Percentiles rank a stretch among this genome's conserved stretches.
phyloP scores from a whole-genome alignment of 1,140 invertebrate genomes.

The Aphidius ervi region DNA sequence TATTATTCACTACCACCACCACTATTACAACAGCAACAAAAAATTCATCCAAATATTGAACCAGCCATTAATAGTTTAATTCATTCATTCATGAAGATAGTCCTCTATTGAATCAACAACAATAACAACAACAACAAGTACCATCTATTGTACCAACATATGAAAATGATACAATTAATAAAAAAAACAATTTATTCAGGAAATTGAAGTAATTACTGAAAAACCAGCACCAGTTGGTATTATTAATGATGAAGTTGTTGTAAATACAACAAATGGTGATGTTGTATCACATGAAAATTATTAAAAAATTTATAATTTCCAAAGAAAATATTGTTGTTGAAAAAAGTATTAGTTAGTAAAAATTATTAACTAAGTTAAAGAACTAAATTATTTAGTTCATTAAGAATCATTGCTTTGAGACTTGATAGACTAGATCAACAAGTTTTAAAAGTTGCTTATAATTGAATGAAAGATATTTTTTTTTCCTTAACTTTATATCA shows the following conservation, averaged over 20 bases:
- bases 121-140: conserved; percentile 34
- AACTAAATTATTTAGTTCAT: no score
- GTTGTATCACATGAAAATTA: conserved; percentile 37
- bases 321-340: conserved; percentile 15
- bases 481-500: no score
- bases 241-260: neutral
- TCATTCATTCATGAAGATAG: no score
- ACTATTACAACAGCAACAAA: no score
- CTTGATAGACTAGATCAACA: no score
- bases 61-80: no score
- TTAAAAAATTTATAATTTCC: conserved; percentile 34
- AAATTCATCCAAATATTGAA: no score
- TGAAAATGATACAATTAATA: conserved; percentile 18
- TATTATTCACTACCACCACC: no score
- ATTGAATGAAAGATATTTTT: no score
- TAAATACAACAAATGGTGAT: neutral
- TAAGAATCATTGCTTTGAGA: no score
- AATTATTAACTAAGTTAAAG: no score
- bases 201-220: conserved; percentile 30
- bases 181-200: conserved; percentile 36
- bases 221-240: conserved; percentile 28
- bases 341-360: conserved; percentile 19
- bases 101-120: conserved; percentile 5
- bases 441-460: no score
- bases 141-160: neutral